Evolutionary conservation across 2,888 invertebrate genomes (phyloP), one percentile per base, ranked within the genome.

Genomic region (Slavum lentiscoides): DNA sequence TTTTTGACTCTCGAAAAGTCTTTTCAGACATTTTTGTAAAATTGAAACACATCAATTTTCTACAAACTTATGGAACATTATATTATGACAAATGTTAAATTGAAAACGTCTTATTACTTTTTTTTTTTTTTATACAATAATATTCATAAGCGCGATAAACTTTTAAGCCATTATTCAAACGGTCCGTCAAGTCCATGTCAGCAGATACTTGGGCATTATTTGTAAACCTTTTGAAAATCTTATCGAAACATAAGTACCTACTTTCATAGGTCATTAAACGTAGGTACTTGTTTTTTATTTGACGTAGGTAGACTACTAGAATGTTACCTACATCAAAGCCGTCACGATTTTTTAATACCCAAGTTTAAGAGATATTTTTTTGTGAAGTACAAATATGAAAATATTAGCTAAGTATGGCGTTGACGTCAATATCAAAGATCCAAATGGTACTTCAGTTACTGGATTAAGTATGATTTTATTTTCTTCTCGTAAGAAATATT

Each of bases 391-490:
- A 43, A 64, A 13, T 66, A 66, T 43, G n/a, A 5, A 67, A 15
- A 67, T 21, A 43, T 43, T 67, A 55, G 15, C 19, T 55, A 55
- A 19, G 55, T 55, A 55, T 5, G 5, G 11, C 6, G 17, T 68
- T 68, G 30, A 68, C 30, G 49, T 68, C 53, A 68, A 30, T 53
- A 21, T 49, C 3, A 8, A 49, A 49, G 8, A 23, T 39, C 43
- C 53, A 15, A 68, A 53, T 49, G 30, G 53, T 19, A 68, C 68
- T 53, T 68, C 9, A 68, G 23, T 53, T 23, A 67, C n/a, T 39
- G n/a, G 66, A 66, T 66, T 43, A 66, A 66, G 6, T 1, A 55
- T 55, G 7, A 66, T 37, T 66, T 66, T 66, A n/a, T 0, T n/a
- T 64, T 64, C 0, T 17, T 21, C n/a, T 66, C 2, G 19, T 23